Base-by-base conservation (phyloP, 2,888 invertebrate genomes). In the Lithophane leautieri region DNA sequence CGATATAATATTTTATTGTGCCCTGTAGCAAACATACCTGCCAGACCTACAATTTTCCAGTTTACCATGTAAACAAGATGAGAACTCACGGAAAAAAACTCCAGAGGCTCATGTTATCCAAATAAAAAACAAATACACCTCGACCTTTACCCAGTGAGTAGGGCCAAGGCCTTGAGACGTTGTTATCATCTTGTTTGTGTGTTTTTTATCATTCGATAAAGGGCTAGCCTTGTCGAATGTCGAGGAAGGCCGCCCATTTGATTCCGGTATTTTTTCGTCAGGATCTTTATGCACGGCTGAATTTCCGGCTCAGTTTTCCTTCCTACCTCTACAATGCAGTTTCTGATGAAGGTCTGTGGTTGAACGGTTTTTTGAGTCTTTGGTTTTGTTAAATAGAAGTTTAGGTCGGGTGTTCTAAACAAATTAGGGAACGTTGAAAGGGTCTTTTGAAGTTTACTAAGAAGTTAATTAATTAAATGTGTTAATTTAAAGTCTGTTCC, bases 71-170 rank as follows among this genome's bases (percentile, higher is more conserved):
- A 84, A 86, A 80, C 74, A 82, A 68, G 69, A 75, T 76, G 72
- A 47, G 73, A 68, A 71, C 47, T 80, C 65, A 84, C 84, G 85
- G 88, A 89, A 91, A 91, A 88, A 89, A 79, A 87, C 86, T 86
- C 87, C 65, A 80, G 73, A 82, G 82, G 74, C 70, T 85, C 79
- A 79, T 73, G 79, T 79, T 82, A 86, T 79, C 84, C 85, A 86
- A 89, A 87, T 86, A 82, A 87, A 89, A 89, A 86, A 87, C 84
- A 86, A 86, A 89, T 86, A 90, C 88, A 89, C 92, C 92, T 92
- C 93, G 94, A 95, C 95, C 95, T 95, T 95, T 94, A 94, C 93
- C 94, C 93, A 93, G 87, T 90, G 90, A 87, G 87, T 91, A 91
- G 92, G 91, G 88, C 92, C 90, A 86, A 90, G 94, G 92, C 95